These are phyloP conservation scores for Nymphalis urticae DNA, from an alignment of 2,888 invertebrate species.

Conservation along the genomic window DNA sequence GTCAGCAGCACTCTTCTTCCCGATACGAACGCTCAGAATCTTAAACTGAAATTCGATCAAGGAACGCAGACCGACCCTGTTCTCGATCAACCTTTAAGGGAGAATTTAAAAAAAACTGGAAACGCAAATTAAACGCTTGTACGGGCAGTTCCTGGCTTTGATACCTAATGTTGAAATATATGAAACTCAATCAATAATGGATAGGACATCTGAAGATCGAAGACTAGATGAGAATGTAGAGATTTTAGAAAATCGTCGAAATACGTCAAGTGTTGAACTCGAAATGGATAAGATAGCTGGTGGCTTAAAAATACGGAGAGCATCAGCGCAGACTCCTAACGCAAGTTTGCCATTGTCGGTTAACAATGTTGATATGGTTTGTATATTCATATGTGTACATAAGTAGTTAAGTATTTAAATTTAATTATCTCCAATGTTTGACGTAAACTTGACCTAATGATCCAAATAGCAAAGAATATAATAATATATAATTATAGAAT, in stretches of 20 bases:
- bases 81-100: conserved; percentile 36
- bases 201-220: conserved; percentile 17
- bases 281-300: conserved; percentile 38
- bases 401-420: too few relatives aligned
- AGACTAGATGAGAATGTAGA: conserved; percentile 19
- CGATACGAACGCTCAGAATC: conserved; percentile 32
- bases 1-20: conserved; percentile 55
- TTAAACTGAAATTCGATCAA: conserved; percentile 51
- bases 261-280: conserved; percentile 24
- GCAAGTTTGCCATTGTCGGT: too few relatives aligned
- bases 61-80: conserved; percentile 54
- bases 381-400: too few relatives aligned
- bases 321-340: too few relatives aligned
- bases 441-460: too few relatives aligned
- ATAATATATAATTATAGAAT: too few relatives aligned
- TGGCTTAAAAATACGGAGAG: too few relatives aligned
- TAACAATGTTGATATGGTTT: too few relatives aligned
- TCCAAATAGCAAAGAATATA: too few relatives aligned
- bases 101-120: conserved; percentile 53
- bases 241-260: conserved; percentile 25
- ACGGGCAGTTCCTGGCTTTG: conserved; percentile 48
- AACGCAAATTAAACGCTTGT: conserved; percentile 46
- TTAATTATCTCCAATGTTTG: too few relatives aligned
- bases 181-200: conserved; percentile 29
- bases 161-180: conserved; percentile 41